Percentiles rank a stretch among this genome's conserved stretches.
phyloP scores from a whole-genome alignment of 2,888 invertebrate genomes.

The Leptothorax acervorum region DNA sequence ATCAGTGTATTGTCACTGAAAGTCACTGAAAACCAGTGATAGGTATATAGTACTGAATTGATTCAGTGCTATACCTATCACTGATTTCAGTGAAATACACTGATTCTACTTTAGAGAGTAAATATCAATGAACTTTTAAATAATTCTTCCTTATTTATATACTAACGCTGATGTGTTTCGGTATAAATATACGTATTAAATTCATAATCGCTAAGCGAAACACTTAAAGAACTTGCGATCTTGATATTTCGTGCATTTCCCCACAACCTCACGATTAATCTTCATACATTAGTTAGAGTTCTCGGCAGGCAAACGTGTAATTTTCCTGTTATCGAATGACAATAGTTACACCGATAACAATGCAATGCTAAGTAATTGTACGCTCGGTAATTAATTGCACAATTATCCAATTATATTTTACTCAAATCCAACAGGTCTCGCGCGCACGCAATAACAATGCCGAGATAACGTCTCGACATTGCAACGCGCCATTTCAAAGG shows the following conservation, averaged over 20 bases:
- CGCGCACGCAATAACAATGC: constrained; percentile 25
- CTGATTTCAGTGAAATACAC: no score
- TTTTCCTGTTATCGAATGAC: constrained; percentile 32
- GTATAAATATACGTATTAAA: neutral
- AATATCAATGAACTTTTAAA: constrained; percentile 15
- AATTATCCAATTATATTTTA: constrained; percentile 46
- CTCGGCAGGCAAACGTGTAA: neutral
- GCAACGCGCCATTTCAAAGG: constrained; percentile 1
- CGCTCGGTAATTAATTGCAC: constrained; percentile 42
- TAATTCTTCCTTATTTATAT: neutral
- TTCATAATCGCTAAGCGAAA: neutral
- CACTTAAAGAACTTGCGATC: neutral
- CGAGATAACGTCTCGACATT: constrained; percentile 30
- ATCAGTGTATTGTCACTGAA: no score
- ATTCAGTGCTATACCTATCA: no score
- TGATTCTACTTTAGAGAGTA: neutral
- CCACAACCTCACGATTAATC: constrained; percentile 16
- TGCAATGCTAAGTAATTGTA: constrained; percentile 28
- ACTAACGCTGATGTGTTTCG: neutral
- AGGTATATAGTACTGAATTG: no score
- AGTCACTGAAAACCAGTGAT: no score
- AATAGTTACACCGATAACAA: constrained; percentile 27
- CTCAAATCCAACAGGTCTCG: constrained; percentile 37
- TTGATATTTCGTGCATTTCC: neutral
- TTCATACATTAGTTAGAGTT: constrained; percentile 8